Base-by-base conservation (phyloP, 2,797 vertebrate genomes). In the Poliocrania exsul region DNA sequence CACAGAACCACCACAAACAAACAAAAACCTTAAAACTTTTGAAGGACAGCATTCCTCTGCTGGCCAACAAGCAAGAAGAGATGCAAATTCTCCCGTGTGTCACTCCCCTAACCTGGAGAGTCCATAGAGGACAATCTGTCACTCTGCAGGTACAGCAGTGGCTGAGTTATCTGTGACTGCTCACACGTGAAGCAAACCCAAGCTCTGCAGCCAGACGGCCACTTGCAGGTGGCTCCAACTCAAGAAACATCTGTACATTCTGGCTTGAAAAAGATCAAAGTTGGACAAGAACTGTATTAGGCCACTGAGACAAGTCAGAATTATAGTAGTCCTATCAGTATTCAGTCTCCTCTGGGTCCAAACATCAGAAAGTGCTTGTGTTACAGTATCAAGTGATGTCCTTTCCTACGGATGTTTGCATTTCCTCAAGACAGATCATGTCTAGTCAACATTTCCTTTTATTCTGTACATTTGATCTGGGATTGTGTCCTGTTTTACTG, bases 401-500 rank as follows among this genome's bases (percentile, higher is more conserved):
- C 80, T 78, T 88, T 85, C 80, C 72, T 56, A 80, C 1, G 35
- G 91, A 94, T 81, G 38, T 79, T 88, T 91, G 53, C 46, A 58
- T 24, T 95, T 94, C 86, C 91, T 95, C 72, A 81, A 91, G 72
- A 90, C 53, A 0, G 0, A 80, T 53, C 53, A 16, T 3, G 60
- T 47, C 69, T 53, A 82, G 33, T 78, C 65, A 77, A 86, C 53
- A 37, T 47, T 93, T 93, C 81, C 87, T 87, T 86, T 94, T 35
- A 81, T 80, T 85, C 81, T 82, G 80, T 56, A 73, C 31, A 70
- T 5, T 65, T 90, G 42, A 83, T 73, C 57, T 74, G 51, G 44
- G 56, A 80, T 16, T 78, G 33, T 47, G 35, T 6, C 49, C 62
- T 31, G 19, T 93, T 87, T 74, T 50, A 87, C 24, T 31, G 37